Base-by-base conservation (phyloP, 2,888 invertebrate genomes). In the Altica lythri region DNA sequence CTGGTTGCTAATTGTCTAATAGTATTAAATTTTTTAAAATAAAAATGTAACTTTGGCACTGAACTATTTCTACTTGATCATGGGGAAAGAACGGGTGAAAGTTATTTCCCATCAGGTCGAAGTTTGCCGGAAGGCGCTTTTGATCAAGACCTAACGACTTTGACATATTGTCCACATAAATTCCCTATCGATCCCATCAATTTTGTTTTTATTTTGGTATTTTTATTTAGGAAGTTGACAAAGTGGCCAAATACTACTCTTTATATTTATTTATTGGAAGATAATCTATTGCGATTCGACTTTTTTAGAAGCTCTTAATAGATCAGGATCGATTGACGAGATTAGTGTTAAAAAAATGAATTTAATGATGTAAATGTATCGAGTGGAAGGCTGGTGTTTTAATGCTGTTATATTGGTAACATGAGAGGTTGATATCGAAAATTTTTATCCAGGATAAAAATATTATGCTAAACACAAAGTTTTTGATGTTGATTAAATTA, bases 151-250 rank as follows among this genome's bases (percentile, higher is more conserved):
- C 43, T 58, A 61, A 60, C 63, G 60, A 57, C 55, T 59, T 43
- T 53, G 64, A 65, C 60, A 55, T 61, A 65, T 62, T 61, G 61
- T 59, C 57, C 65, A 57, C 61, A 63, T 65, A 63, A 61, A 62
- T 63, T 55, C 60, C 56, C 60, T 63, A 63, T 65, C 62, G 56
- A 35, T 37, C 52, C 32, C 48, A 63, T 63, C 62, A 54, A 61
- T 60, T 57, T 46, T 37, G 43, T 48, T 49, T 58, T 55, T 50
- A 49, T 49, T 55, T 43, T 35, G 29, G 22, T n/a, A 53, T 44
- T 53, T 48, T 56, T 53, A 53, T 49, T 52, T 34, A 52, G 30
- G 48, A 40, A 48, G 49, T 53, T 53, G 53, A 49, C 49, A 53
- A 56, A 53, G 53, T 53, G 29, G 17, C 40, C 49, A 27, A 43